Evolutionary conservation across 2,113 vertebrate species (phyloP), one percentile per base, ranked within the genome.

Genomic region (Parus major): DNA sequence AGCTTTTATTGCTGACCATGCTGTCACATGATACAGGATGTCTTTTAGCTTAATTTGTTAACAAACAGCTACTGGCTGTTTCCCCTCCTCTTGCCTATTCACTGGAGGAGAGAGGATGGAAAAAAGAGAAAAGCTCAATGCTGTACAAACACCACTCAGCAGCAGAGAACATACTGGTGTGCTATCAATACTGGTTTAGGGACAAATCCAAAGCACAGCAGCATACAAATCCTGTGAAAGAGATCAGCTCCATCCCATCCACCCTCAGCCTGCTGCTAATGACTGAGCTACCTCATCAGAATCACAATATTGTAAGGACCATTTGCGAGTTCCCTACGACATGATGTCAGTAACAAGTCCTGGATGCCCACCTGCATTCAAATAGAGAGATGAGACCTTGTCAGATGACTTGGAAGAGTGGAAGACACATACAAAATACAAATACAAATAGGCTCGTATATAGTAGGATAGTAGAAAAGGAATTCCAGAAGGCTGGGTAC

Each of bases 21-120:
- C 29, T 63, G 19, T n/a, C 9, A 27, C 12, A 35, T 0, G 3
- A 7, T 57, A 52, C 0, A 6, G 7, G 49, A 29, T 14, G 21
- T 15, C 5, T 6, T 16, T 50, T 66, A 75, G 24, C 29, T 27
- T 23, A 53, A 25, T 63, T 63, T 59, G 11, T n/a, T n/a, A n/a
- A n/a, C n/a, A n/a, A n/a, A n/a, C n/a, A n/a, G n/a, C 4, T 66
- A 16, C n/a, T 35, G 16, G 4, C 14, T 76, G 12, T 56, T 75
- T 35, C 8, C 7, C 4, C 20, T 59, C 12, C 16, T 71, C 17
- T 66, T 68, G 22, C 6, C 24, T 69, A 4, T 31, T 70, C 24
- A 17, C 10, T 71, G 19, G 35, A 66, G 36, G 12, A 25, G 13
- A 10, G 19, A 80, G 28, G 69, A 33, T 17, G 9, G 27, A 41